These are phyloP conservation scores for Onychomys arenicola DNA, from an alignment of 2,797 vertebrate species.

Conservation along the genomic window DNA sequence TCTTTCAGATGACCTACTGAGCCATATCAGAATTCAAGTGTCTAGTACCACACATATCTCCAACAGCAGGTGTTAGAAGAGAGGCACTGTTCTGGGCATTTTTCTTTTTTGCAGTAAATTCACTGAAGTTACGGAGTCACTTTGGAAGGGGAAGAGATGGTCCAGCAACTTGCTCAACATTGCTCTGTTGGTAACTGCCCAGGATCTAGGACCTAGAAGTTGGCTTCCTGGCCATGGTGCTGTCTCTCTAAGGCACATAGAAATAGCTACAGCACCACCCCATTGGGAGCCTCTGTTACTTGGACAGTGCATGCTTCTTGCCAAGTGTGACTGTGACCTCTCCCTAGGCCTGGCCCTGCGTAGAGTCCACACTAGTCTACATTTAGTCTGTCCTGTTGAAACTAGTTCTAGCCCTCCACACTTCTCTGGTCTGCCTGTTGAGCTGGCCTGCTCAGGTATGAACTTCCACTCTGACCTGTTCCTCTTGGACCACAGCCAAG, in stretches of 20 bases:
- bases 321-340: not conserved
- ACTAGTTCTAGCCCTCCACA: not conserved
- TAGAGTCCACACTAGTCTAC: not conserved
- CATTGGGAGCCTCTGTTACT: not conserved
- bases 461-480: constrained; percentile 30
- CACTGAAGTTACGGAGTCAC: not conserved
- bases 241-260: not conserved
- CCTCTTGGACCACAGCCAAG: not conserved
- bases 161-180: not conserved
- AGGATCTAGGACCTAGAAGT: not conserved
- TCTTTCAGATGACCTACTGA: not conserved
- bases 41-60: not conserved
- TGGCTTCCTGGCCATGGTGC: not conserved
- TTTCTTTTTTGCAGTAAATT: not conserved
- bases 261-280: not conserved
- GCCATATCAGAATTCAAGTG: not conserved
- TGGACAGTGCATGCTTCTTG: not conserved
- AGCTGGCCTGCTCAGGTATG: constrained; percentile 26
- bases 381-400: not conserved
- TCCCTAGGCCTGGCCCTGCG: not conserved
- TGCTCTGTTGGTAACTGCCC: not conserved
- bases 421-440: not conserved
- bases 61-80: not conserved
- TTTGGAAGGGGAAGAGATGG: not conserved
- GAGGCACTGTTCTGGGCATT: not conserved